Conservation (phyloP, 2,888 invertebrate genomes). For the Drosophila anomelani region DNA sequence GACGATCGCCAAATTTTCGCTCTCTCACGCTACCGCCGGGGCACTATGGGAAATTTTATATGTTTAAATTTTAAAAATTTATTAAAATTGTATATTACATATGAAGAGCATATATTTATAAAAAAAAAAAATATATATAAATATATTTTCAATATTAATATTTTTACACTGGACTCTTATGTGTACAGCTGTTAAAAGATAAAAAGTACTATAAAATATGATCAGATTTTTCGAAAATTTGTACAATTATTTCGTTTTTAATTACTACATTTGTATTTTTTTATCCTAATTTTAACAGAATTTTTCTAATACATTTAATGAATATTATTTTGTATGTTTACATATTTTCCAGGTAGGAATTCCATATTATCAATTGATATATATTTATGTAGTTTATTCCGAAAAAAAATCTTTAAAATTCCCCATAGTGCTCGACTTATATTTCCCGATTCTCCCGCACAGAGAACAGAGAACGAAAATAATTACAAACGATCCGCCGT, state of each 20-base stretch:
- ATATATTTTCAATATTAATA: too few relatives aligned
- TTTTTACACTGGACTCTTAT: too few relatives aligned
- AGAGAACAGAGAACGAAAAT: conserved; percentile 2
- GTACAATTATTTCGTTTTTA: too few relatives aligned
- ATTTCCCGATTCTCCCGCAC: conserved; percentile 10
- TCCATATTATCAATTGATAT: background rate
- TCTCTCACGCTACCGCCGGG: conserved; percentile 7
- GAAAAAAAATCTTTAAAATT: background rate
- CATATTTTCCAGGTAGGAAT: background rate
- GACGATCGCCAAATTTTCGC: conserved; percentile 1
- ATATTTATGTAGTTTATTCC: background rate
- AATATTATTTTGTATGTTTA: background rate
- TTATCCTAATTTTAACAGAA: too few relatives aligned
- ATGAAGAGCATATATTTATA: too few relatives aligned
- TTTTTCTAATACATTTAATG: too few relatives aligned
- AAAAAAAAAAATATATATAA: too few relatives aligned
- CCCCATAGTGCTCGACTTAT: background rate
- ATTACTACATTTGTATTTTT: too few relatives aligned
- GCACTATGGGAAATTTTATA: background rate
- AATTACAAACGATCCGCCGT: conserved; percentile 33
- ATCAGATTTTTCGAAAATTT: too few relatives aligned
- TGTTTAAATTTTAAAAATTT: background rate
- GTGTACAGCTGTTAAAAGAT: too few relatives aligned
- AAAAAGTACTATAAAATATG: too few relatives aligned
- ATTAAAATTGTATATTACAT: background rate